phyloP scores from a whole-genome alignment of 2,113 vertebrate genomes.

The Grallaria varia region DNA sequence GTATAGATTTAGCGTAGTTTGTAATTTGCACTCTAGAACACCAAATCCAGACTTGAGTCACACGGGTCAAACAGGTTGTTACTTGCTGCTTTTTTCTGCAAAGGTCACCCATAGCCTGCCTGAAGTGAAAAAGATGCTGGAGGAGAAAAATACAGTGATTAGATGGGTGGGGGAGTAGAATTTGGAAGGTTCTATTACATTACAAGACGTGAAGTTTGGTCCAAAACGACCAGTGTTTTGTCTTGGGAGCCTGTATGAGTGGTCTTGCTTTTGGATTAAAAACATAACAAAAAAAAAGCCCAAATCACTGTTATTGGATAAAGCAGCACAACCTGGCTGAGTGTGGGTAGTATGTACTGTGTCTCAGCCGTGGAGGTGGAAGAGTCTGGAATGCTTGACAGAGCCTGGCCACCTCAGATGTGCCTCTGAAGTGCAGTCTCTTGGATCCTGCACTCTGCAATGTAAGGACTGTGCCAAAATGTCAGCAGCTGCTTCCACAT shows the following conservation, averaged over 20 bases:
- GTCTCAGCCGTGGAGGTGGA: background rate
- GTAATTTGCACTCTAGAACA: background rate
- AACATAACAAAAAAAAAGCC: background rate
- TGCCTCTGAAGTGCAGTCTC: background rate
- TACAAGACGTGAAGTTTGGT: background rate
- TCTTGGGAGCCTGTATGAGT: background rate
- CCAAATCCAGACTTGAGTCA: background rate
- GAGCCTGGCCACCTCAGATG: too few species aligned
- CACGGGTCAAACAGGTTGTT: background rate
- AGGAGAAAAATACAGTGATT: background rate
- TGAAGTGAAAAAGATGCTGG: background rate
- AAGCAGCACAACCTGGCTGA: background rate
- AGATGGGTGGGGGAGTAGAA: background rate
- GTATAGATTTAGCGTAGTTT: background rate
- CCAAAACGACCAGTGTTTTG: background rate
- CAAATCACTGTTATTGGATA: background rate
- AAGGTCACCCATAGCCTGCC: background rate
- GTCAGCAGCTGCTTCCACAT: background rate
- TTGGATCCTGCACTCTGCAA: background rate
- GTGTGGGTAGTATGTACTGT: background rate
- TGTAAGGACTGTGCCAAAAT: background rate
- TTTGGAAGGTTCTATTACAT: background rate
- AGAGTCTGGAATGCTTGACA: background rate
- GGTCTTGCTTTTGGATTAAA: background rate
- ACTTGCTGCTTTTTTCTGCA: background rate